phyloP scores from a whole-genome alignment of 2,113 vertebrate species.

The Choloepus hoffmanni region DNA sequence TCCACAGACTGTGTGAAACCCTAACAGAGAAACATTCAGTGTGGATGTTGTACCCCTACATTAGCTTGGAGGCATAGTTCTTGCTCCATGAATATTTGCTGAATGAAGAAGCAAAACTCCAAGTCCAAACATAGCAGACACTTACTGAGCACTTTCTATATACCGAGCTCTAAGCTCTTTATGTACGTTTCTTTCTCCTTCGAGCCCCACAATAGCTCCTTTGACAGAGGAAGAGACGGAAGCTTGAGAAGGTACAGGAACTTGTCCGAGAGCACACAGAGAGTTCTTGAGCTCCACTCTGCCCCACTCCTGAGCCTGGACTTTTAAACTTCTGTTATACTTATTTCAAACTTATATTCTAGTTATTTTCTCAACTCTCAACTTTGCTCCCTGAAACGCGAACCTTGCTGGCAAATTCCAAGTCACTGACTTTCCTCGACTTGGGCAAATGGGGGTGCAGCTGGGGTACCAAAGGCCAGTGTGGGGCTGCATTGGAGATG shows the following conservation, averaged over 20 bases:
- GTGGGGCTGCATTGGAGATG: background rate
- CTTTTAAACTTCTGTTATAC: background rate
- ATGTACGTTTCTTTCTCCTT: background rate
- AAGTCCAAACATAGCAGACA: fast-evolving
- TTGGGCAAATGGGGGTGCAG: background rate
- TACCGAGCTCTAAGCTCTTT: background rate
- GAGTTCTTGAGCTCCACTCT: background rate
- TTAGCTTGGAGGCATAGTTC: background rate
- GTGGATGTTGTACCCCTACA: no score
- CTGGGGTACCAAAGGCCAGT: background rate
- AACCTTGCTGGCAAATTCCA: background rate
- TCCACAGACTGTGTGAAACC: background rate
- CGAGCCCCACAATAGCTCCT: background rate
- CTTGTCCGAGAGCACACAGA: background rate
- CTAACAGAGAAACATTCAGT: background rate
- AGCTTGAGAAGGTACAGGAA: background rate
- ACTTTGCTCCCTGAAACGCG: background rate
- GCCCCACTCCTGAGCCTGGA: background rate
- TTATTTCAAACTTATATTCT: background rate
- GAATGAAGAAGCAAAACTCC: background rate
- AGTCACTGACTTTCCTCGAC: background rate
- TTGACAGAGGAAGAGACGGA: fast-evolving
- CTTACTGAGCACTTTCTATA: background rate
- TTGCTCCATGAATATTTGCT: background rate
- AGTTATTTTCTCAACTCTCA: background rate